Evolutionary conservation across 30 jellyfish, hydroid and myxozoan genomes (phyloP), one percentile per base, ranked within the genome.

Genomic region (Chrysaora quinquecirrha): DNA sequence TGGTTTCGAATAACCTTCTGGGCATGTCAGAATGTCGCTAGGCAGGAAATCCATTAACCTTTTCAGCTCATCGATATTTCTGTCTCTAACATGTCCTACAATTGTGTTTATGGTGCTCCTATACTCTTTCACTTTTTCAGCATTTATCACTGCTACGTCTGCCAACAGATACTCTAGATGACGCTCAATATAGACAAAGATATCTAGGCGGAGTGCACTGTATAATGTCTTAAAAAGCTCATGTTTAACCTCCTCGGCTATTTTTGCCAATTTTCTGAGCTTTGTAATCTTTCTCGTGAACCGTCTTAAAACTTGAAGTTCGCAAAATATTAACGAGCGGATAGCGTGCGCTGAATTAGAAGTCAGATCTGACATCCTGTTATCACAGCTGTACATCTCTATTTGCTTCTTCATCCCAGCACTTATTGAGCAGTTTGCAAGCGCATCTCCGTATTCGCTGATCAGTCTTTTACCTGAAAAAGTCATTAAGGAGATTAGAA

Each of bases 1-100:
- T 34, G 69, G 22, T 34, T 34, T 30, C 34, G 30, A 9, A 19
- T 70, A 43, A 24, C 64, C 35, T 1, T 43, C 64, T 19, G 82
- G 24, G 20, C 82, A 70, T 34, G 66, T 70, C 67, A 70, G 33
- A 16, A 70, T 70, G 47, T 70, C 82, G 32, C 64, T 70, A 18
- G 82, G 82, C 21, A 70, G 82, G 34, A 70, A 47, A 21, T 30
- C 9, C 20, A 52, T 70, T 6, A 47, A 16, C 66, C 22, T 33
- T 35, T 34, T 70, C 47, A 70, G 82, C 18, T 30, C 34, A 12
- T 38, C 82, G 56, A 70, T 12, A 2, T 70, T 52, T 25, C 82
- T 16, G 23, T 20, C 64, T 16, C 30, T 52, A 16, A 70, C 56
- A 0, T 18, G 65, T 47, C 21, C 64, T 3, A 70, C 56, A 1